Percentiles rank a stretch among this genome's conserved stretches.
Conservation (phyloP, 2,888 invertebrate genomes). For the Drosophila stalkeri region DNA sequence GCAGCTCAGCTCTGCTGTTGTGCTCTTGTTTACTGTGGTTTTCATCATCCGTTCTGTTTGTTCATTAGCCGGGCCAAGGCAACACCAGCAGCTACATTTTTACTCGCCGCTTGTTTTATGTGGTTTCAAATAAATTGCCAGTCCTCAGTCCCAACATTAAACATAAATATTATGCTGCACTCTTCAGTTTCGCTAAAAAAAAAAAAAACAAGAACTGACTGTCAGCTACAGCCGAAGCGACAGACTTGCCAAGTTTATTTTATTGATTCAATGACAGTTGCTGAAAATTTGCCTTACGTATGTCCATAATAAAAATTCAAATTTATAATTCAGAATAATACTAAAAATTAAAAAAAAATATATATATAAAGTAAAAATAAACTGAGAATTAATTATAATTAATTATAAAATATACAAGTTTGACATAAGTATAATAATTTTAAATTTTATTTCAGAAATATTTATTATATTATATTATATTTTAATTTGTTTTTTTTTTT, state of each 20-base stretch:
- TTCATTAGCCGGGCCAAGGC: slow-evolving; percentile 73
- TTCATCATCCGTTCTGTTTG: slow-evolving; percentile 78
- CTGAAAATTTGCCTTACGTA: background rate
- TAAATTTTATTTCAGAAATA: too few relatives aligned
- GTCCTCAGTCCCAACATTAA: slow-evolving; percentile 35
- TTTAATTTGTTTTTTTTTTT: too few relatives aligned
- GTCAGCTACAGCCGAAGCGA: background rate
- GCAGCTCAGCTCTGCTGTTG: slow-evolving; percentile 4
- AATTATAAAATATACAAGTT: background rate
- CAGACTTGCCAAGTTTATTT: background rate
- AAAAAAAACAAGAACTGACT: slow-evolving; percentile 7
- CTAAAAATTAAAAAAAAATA: background rate
- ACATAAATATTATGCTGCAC: slow-evolving; percentile 45
- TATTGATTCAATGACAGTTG: slow-evolving; percentile 1
- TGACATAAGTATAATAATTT: too few relatives aligned
- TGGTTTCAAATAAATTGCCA: slow-evolving; percentile 79
- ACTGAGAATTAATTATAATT: background rate
- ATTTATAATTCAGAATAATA: background rate
- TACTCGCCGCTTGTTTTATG: slow-evolving; percentile 73
- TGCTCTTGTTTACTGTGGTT: slow-evolving; percentile 74
- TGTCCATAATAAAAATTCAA: too few relatives aligned
- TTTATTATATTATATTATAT: too few relatives aligned
- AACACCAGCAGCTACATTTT: slow-evolving; percentile 58
- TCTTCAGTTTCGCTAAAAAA: slow-evolving; percentile 23
- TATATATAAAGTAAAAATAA: too few relatives aligned